Evolutionary conservation across 1,140 invertebrate species (phyloP).

Genomic region (Cepaea nemoralis): DNA sequence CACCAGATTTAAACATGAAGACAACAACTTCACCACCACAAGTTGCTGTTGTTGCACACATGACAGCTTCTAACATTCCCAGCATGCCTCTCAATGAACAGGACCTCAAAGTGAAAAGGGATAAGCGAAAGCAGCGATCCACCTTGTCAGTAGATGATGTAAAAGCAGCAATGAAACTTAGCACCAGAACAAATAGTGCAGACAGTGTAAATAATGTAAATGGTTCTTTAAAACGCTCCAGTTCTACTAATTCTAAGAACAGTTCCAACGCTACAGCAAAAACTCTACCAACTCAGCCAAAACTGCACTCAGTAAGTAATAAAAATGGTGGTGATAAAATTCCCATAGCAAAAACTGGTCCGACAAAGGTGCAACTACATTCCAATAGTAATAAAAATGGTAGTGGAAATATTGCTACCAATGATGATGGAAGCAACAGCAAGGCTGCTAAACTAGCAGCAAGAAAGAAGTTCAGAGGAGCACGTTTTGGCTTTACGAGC

Average conservation of each 20-base stretch:
- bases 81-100: constrained; percentile 46
- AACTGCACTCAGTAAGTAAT: constrained; percentile 29
- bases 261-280: constrained; percentile 30
- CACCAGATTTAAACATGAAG: constrained; percentile 32
- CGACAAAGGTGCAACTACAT: constrained; percentile 31
- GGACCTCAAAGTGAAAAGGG: constrained; percentile 56
- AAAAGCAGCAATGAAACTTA: constrained; percentile 50
- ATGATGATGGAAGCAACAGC: constrained; percentile 41
- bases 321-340: constrained; percentile 35
- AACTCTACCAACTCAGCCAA: constrained; percentile 42
- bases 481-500: constrained; percentile 62
- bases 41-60: constrained; percentile 38
- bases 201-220: not conserved
- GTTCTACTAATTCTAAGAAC: not conserved
- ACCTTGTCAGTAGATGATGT: constrained; percentile 62
- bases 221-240: not conserved
- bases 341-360: constrained; percentile 43
- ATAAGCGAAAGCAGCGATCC: constrained; percentile 60
- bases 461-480: constrained; percentile 59
- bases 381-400: constrained; percentile 40
- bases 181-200: not conserved
- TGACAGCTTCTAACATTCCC: constrained; percentile 43
- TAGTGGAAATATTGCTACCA: constrained; percentile 36
- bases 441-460: constrained; percentile 61
- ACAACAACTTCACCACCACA: constrained; percentile 31